Evolutionary conservation across 53 echinoderm and acorn worm genomes (phyloP).

Genomic region (Stichopus horrens): DNA sequence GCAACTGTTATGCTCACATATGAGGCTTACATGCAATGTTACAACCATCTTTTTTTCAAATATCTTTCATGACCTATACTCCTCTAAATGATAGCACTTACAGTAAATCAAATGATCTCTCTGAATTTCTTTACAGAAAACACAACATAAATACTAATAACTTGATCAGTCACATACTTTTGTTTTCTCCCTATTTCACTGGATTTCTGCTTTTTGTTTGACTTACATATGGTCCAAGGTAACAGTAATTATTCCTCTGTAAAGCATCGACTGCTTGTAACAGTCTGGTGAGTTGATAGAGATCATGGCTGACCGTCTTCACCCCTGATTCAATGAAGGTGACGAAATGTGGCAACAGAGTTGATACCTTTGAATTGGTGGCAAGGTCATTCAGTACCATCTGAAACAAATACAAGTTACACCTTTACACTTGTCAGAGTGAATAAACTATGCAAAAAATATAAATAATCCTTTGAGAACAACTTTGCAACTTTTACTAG

Average conservation of each 20-base stretch:
- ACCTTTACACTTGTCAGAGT: neutral
- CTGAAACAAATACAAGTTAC: conserved; percentile 48
- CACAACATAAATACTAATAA: no score
- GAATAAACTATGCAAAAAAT: neutral
- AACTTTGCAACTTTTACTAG: neutral
- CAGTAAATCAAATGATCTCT: no score
- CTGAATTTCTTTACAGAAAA: no score
- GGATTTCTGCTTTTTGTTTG: neutral
- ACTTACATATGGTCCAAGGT: conserved; percentile 95
- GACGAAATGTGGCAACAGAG: conserved; percentile 79
- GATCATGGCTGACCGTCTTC: conserved; percentile 83
- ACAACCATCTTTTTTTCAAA: no score
- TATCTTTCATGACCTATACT: no score
- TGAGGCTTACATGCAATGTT: no score
- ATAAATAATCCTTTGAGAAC: neutral
- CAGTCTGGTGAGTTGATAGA: conserved; percentile 78
- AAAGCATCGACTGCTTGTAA: conserved; percentile 80
- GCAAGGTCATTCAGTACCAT: conserved; percentile 70
- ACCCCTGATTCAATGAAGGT: conserved; percentile 87
- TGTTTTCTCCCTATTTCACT: neutral
- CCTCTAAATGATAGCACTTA: no score
- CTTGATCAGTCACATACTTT: neutral
- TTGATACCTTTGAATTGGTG: conserved; percentile 79
- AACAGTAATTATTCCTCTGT: conserved; percentile 71
- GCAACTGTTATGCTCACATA: no score